Percentiles rank a stretch among this genome's conserved stretches.
phyloP scores from a whole-genome alignment of 2,113 vertebrate genomes.

The Takifugu bimaculatus region DNA sequence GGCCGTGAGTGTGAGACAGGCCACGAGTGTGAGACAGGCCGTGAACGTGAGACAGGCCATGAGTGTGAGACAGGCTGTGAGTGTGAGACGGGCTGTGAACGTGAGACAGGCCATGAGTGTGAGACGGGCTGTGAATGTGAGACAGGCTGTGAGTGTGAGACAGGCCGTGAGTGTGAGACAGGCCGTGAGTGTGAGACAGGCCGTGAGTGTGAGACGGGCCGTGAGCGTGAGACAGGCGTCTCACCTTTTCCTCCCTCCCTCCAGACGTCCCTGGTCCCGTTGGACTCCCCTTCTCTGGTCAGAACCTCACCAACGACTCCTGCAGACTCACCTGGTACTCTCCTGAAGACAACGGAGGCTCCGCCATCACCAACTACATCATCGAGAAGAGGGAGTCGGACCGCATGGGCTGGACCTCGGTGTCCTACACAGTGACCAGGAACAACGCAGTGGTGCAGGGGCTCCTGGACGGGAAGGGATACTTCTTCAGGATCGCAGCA shows the following conservation, averaged over 20 bases:
- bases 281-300: conserved; percentile 85
- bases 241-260: background rate
- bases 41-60: too few species aligned
- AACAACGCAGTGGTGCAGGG: conserved; percentile 95
- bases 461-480: conserved; percentile 87
- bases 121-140: too few species aligned
- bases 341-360: conserved; percentile 96
- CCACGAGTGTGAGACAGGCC: too few species aligned
- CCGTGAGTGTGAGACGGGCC: too few species aligned
- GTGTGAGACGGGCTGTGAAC: too few species aligned
- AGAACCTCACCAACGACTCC: conserved; percentile 92
- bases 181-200: conserved; percentile 67
- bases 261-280: conserved; percentile 95
- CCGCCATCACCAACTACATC: conserved; percentile 93
- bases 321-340: conserved; percentile 94
- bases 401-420: conserved; percentile 93
- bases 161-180: too few species aligned
- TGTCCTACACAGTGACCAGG: conserved; percentile 91
- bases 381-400: conserved; percentile 96
- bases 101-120: too few species aligned
- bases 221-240: too few species aligned
- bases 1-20: too few species aligned
- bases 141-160: too few species aligned
- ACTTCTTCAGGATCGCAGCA: conserved; percentile 96
- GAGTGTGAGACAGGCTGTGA: too few species aligned